A percentile compares a stretch with the other conserved stretches of the same genome.
Evolutionary conservation across 2,888 invertebrate genomes (phyloP).

Genomic region (Tenthredo mesomela): DNA sequence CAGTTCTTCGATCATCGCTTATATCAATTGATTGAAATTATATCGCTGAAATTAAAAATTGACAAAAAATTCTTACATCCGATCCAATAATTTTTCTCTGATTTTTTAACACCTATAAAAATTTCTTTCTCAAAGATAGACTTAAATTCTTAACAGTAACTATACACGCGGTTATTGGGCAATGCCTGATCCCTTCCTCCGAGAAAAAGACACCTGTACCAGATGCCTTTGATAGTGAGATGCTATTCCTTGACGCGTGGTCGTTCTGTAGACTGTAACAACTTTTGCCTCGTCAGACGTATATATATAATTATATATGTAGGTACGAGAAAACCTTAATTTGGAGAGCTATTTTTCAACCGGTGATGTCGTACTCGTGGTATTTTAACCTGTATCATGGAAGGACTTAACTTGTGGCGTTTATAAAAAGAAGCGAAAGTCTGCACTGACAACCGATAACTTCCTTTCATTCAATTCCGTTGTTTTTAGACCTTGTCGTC

Average conservation of each 20-base stretch:
- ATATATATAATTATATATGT: not conserved
- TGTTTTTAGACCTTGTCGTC: not conserved
- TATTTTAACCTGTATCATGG: not conserved
- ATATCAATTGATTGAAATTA: not conserved
- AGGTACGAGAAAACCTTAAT: constrained; percentile 19
- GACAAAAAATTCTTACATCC: not conserved
- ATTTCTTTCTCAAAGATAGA: not conserved
- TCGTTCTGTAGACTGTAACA: not conserved
- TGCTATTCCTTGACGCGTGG: constrained; percentile 3
- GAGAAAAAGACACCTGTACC: constrained; percentile 44
- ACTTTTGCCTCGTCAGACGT: not conserved
- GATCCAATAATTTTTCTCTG: not conserved
- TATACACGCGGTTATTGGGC: constrained; percentile 39
- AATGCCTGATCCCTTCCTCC: constrained; percentile 20
- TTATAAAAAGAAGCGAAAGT: constrained; percentile 26
- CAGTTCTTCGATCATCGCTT: not conserved
- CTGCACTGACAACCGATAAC: constrained; percentile 10
- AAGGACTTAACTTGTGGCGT: not conserved
- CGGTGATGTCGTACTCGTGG: not conserved
- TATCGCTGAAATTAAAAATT: not conserved
- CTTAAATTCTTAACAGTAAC: constrained; percentile 15
- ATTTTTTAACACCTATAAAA: not conserved
- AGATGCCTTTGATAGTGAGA: constrained; percentile 20
- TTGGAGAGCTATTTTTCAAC: constrained; percentile 18
- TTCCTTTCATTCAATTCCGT: not conserved